phyloP scores from a whole-genome alignment of 2,888 invertebrate species.

The Latrodectus hesperus region DNA sequence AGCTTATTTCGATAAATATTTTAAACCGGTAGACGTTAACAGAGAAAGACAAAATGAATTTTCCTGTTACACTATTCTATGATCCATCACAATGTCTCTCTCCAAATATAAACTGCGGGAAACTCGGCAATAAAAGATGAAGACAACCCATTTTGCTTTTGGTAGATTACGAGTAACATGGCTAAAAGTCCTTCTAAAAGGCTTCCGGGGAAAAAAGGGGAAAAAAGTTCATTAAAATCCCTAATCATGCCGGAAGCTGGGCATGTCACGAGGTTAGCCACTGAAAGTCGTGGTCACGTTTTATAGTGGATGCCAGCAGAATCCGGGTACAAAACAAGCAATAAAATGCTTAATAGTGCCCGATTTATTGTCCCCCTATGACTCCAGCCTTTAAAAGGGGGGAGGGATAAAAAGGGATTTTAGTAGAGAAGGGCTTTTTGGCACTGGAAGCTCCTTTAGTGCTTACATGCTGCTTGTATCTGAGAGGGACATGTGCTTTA shows the following conservation, averaged over 20 bases:
- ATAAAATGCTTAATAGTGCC: slow-evolving; percentile 65
- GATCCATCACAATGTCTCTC: too few relatives aligned
- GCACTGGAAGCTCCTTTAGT: slow-evolving; percentile 16
- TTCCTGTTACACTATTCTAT: too few relatives aligned
- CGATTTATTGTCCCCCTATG: slow-evolving; percentile 55
- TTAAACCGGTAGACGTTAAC: too few relatives aligned
- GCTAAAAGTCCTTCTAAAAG: slow-evolving; percentile 28
- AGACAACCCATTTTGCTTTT: slow-evolving; percentile 13
- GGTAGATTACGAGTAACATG: slow-evolving; percentile 27
- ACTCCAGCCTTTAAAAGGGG: slow-evolving; percentile 41
- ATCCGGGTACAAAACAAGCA: slow-evolving; percentile 38
- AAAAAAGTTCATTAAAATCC: slow-evolving; percentile 45
- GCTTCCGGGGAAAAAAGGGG: slow-evolving; percentile 30
- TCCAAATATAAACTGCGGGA: background rate
- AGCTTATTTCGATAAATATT: too few relatives aligned
- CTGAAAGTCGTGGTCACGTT: slow-evolving; percentile 58
- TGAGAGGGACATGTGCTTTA: slow-evolving; percentile 47
- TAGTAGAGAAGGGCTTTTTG: slow-evolving; percentile 54
- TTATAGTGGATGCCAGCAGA: slow-evolving; percentile 46
- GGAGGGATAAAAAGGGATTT: slow-evolving; percentile 58
- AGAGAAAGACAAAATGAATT: too few relatives aligned
- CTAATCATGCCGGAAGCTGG: slow-evolving; percentile 45
- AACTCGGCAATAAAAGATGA: background rate
- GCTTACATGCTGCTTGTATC: slow-evolving; percentile 4
- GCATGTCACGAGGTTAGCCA: slow-evolving; percentile 55